Evolutionary conservation across 2,888 invertebrate genomes (phyloP).

Genomic region (Lasioglossum oenotherae): DNA sequence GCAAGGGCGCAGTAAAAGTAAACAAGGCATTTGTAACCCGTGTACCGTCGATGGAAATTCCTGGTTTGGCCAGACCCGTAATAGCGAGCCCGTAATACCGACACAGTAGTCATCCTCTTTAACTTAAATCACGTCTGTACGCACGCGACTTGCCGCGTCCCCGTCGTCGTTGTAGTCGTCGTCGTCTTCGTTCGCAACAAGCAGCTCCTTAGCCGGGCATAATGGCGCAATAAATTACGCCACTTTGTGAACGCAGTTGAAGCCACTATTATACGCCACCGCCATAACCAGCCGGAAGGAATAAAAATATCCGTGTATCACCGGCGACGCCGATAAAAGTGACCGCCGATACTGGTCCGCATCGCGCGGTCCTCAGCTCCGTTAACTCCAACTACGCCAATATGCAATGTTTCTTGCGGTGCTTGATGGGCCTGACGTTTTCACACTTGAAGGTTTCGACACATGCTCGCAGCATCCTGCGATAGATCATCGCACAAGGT

Average conservation of each 20-base stretch:
- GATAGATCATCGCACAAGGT: background rate
- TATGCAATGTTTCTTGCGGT: background rate
- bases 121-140: slow-evolving; percentile 70
- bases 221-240: slow-evolving; percentile 75
- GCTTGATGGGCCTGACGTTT: background rate
- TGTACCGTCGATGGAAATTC: slow-evolving; percentile 58
- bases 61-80: slow-evolving; percentile 50
- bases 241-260: slow-evolving; percentile 73
- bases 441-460: background rate
- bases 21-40: slow-evolving; percentile 63
- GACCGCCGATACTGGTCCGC: slow-evolving; percentile 33
- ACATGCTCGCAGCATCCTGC: background rate
- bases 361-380: slow-evolving; percentile 9
- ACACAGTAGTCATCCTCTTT: slow-evolving; percentile 71
- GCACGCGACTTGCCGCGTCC: slow-evolving; percentile 62
- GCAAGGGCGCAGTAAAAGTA: slow-evolving; percentile 40
- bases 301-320: slow-evolving; percentile 67
- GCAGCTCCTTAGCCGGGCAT: slow-evolving; percentile 72
- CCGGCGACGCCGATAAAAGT: slow-evolving; percentile 53
- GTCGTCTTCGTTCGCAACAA: slow-evolving; percentile 66
- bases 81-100: slow-evolving; percentile 57
- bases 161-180: background rate
- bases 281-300: slow-evolving; percentile 70
- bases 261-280: slow-evolving; percentile 68
- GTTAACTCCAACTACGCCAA: background rate